A percentile compares a stretch with the other conserved stretches of the same genome.
Conservation (phyloP, 2,888 invertebrate genomes). For the Boloria euphrosyne region DNA sequence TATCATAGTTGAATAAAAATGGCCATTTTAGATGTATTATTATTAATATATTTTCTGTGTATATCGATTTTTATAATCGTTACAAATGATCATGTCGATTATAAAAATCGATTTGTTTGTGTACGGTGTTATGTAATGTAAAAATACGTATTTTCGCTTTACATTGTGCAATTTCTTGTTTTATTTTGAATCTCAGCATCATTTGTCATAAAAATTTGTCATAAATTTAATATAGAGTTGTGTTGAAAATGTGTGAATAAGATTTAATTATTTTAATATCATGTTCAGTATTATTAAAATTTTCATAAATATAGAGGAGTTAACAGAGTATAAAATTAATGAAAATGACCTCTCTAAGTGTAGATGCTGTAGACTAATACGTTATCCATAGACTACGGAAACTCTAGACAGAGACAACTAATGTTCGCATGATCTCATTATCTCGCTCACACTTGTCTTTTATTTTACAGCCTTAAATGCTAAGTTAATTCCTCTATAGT, state of each 20-base stretch:
- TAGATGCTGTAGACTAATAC: no score
- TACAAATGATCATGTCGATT: slow-evolving; percentile 5
- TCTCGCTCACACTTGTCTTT: no score
- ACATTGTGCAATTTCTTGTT: neutral
- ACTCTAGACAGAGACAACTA: no score
- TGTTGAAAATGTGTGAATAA: neutral
- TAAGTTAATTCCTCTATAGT: no score
- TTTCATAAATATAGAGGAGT: no score
- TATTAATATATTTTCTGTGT: neutral
- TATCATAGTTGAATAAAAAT: slow-evolving; percentile 31
- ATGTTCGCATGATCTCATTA: no score
- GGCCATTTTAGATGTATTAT: slow-evolving; percentile 29
- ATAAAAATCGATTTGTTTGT: slow-evolving; percentile 3
- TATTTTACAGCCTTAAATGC: no score
- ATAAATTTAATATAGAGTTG: neutral
- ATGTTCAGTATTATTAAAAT: no score
- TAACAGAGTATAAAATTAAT: no score
- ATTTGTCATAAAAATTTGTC: neutral
- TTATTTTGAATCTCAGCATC: slow-evolving; percentile 20
- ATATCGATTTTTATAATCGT: slow-evolving; percentile 3
- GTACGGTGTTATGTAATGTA: neutral
- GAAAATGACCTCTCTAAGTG: no score
- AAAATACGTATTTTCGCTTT: slow-evolving; percentile 1
- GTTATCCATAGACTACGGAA: no score
- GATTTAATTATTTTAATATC: no score